Conservation (phyloP, 1,140 invertebrate genomes). For the Micrasema minimum region DNA sequence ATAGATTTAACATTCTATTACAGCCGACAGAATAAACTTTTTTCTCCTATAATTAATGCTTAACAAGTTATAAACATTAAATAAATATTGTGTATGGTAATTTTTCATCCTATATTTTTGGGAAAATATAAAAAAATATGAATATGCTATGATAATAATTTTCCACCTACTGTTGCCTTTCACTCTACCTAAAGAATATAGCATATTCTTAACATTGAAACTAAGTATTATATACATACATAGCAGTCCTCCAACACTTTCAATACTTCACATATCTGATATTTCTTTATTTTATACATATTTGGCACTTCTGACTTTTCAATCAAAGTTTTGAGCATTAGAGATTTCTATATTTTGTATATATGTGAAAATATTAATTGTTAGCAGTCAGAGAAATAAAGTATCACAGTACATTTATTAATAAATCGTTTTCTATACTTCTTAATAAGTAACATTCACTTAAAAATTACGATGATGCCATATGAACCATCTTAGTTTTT, state of each 20-base stretch:
- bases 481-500: constrained; percentile 47
- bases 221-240: constrained; percentile 34
- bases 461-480: constrained; percentile 50
- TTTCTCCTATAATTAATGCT: background rate
- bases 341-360: constrained; percentile 38
- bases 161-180: constrained; percentile 30
- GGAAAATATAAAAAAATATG: constrained; percentile 47
- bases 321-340: constrained; percentile 46
- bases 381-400: constrained; percentile 51
- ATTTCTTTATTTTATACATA: constrained; percentile 26
- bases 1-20: background rate
- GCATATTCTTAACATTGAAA: constrained; percentile 31
- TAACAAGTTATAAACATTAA: constrained; percentile 8
- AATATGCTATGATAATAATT: constrained; percentile 43
- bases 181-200: constrained; percentile 29
- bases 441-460: constrained; percentile 32
- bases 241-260: constrained; percentile 30
- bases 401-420: constrained; percentile 54
- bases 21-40: too few species aligned
- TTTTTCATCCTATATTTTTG: constrained; percentile 26
- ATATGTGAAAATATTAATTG: constrained; percentile 45
- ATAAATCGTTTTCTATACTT: constrained; percentile 43
- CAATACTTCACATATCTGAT: constrained; percentile 36
- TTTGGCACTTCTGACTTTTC: constrained; percentile 38
- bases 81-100: background rate